These are phyloP conservation scores for Temnothorax longispinosus DNA, from an alignment of 1,140 invertebrate species.

Conservation along the genomic window DNA sequence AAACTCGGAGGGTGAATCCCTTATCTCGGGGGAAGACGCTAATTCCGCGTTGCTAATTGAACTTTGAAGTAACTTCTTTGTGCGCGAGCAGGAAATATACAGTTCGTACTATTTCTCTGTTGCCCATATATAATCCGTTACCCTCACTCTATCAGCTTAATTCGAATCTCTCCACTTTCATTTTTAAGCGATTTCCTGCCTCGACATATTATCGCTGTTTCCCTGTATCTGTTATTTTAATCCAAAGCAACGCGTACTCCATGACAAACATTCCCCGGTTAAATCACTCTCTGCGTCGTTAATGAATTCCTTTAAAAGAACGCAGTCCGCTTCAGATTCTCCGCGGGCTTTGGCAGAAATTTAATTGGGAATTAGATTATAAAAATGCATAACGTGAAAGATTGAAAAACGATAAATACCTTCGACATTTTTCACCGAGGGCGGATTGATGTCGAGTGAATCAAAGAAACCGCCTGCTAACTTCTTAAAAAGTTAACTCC, in stretches of 20 bases:
- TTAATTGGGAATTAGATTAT: not conserved
- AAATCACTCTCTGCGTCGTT: not conserved
- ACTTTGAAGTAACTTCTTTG: not conserved
- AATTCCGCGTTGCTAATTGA: not conserved
- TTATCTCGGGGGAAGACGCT: not conserved
- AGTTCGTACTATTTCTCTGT: not conserved
- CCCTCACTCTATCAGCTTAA: not conserved
- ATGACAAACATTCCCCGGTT: not conserved
- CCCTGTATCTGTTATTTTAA: constrained; percentile 6
- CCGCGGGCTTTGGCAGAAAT: not conserved
- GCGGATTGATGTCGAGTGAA: not conserved
- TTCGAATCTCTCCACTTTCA: not conserved
- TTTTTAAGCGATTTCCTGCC: not conserved
- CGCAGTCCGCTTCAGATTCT: not conserved
- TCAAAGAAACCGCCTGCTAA: not conserved
- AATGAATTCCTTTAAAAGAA: constrained; percentile 21
- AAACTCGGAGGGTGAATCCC: not conserved
- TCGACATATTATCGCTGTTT: not conserved
- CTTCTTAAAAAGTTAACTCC: not conserved
- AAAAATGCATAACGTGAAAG: not conserved
- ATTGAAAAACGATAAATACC: not conserved
- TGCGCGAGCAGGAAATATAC: too few relatives aligned
- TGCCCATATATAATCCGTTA: not conserved
- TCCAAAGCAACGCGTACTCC: not conserved
- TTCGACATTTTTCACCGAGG: not conserved